Percentiles rank a stretch among this genome's conserved stretches.
Conservation (phyloP, 2,113 vertebrate genomes). For the Antechinus flavipes region DNA sequence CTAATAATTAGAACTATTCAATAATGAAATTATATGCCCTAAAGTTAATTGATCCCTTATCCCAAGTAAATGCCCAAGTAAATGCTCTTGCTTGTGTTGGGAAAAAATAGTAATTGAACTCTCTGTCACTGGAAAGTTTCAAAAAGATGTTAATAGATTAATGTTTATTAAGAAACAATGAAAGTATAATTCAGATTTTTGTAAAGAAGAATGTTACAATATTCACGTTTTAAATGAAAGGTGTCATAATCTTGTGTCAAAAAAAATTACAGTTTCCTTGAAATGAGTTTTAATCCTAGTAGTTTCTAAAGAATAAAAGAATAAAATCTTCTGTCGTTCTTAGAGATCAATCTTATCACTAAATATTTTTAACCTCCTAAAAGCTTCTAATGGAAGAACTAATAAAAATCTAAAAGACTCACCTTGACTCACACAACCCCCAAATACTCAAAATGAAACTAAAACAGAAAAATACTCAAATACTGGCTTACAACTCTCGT, state of each 20-base stretch:
- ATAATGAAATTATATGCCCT: neutral
- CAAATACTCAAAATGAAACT: neutral
- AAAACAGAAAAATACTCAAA: neutral
- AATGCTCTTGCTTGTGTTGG: no score
- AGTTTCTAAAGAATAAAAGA: conserved; percentile 21
- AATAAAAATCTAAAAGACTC: neutral
- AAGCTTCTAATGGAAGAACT: neutral
- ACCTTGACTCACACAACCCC: neutral
- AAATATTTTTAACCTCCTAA: neutral
- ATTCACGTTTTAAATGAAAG: conserved; percentile 48
- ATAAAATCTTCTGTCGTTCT: conserved; percentile 18
- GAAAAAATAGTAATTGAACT: neutral
- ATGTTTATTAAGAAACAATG: conserved; percentile 59
- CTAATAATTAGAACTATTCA: neutral
- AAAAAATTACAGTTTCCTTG: conserved; percentile 20
- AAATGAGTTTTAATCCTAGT: neutral
- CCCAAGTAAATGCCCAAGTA: no score
- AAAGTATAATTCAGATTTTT: conserved; percentile 53
- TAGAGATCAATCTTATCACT: neutral
- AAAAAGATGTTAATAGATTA: conserved; percentile 25
- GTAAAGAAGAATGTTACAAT: neutral
- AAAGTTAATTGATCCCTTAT: neutral
- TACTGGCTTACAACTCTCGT: neutral
- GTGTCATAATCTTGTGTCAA: conserved; percentile 27
- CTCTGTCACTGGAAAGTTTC: neutral